phyloP scores from a whole-genome alignment of 2,888 invertebrate genomes.

The Dione juno region DNA sequence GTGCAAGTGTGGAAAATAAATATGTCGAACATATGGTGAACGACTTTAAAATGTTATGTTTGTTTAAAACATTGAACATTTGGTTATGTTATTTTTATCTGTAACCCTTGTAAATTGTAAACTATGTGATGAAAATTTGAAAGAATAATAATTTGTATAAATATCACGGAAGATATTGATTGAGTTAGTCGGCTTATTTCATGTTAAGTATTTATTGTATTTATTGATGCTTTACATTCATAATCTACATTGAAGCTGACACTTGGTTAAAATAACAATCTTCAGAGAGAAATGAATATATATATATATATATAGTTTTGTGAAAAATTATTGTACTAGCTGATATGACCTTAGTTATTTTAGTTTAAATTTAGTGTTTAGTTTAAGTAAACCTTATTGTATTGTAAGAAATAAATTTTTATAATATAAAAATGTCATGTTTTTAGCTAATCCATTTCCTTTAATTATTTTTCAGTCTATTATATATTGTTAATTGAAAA shows the following conservation, averaged over 20 bases:
- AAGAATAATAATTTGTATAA: constrained; percentile 68
- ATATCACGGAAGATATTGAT: constrained; percentile 59
- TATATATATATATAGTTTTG: constrained; percentile 71
- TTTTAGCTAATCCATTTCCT: neutral
- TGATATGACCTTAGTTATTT: constrained; percentile 71
- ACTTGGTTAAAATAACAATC: constrained; percentile 58
- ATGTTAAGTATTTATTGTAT: constrained; percentile 79
- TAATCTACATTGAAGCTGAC: constrained; percentile 67
- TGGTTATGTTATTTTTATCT: constrained; percentile 44
- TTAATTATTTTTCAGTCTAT: neutral
- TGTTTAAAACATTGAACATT: constrained; percentile 42
- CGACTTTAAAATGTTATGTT: constrained; percentile 16
- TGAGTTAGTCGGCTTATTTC: constrained; percentile 66
- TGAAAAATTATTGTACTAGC: constrained; percentile 74
- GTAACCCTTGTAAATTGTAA: constrained; percentile 72
- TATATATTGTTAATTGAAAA: no score
- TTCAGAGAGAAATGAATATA: constrained; percentile 63
- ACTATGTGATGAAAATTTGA: constrained; percentile 73
- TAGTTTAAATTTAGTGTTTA: constrained; percentile 71
- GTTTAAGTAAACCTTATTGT: constrained; percentile 77
- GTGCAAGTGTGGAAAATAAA: constrained; percentile 60
- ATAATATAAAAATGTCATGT: constrained; percentile 57
- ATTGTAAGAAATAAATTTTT: constrained; percentile 80
- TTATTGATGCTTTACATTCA: constrained; percentile 70
- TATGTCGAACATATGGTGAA: constrained; percentile 35